Evolutionary conservation across 2,888 invertebrate species (phyloP), one percentile per base, ranked within the genome.

Genomic region (Thereva unica): DNA sequence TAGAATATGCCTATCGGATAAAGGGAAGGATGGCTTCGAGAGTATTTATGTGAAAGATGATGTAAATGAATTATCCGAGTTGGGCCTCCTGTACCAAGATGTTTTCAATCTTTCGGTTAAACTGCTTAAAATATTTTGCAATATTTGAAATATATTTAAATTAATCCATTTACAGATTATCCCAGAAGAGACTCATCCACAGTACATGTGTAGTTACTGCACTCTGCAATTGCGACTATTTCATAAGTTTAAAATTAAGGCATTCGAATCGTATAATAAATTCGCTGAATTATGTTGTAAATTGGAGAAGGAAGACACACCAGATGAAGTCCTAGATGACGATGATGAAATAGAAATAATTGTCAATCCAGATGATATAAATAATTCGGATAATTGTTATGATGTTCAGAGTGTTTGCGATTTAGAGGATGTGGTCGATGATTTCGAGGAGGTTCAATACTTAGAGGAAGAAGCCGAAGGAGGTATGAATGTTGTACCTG

Each of bases 171-270:
- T 72, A 12, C 44, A 74, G 63, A 57, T 71, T 10, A 10, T 55
- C 12, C 45, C 41, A 2, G 67, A 64, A 2, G 38, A 68, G 4
- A 53, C 53, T 4, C 72, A 71, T 45, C 73, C 75, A 0, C 72
- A 71, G 53, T 74, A 72, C 59, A 67, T 76, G 9, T 76, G 76
- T 65, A 75, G 74, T 69, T 75, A 73, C 47, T 76, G 76, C 56
- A 72, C 71, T 53, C 69, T 76, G 34, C 76, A 76, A 69, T 71
- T 77, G 67, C 73, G 72, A 54, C 71, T 76, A n/a, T 77, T 75
- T 56, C 72, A 72, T 10, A 74, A 77, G 65, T 72, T 77, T 4
- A 73, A 72, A 53, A 71, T 67, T 8, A 75, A 70, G 68, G 76
- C 76, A 0, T 35, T 71, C 1, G 73, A 74, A 10, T 67, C 69